phyloP scores from a whole-genome alignment of 2,113 vertebrate genomes.

The Calypte anna region DNA sequence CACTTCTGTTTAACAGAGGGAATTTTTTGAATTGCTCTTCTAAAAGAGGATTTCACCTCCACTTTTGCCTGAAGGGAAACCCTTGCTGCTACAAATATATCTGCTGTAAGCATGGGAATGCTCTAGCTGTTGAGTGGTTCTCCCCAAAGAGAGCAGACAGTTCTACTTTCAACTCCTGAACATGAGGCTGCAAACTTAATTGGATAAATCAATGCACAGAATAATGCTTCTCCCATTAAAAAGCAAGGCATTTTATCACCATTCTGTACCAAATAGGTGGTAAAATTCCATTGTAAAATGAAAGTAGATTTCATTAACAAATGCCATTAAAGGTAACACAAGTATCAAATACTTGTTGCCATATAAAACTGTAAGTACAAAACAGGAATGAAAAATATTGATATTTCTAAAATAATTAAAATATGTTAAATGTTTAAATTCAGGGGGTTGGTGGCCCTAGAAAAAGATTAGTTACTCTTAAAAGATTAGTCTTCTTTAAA shows the following conservation, averaged over 20 bases:
- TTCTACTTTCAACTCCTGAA: background rate
- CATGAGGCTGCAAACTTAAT: background rate
- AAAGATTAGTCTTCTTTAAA: background rate
- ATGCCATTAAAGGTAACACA: background rate
- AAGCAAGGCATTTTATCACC: background rate
- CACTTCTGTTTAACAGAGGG: constrained; percentile 50
- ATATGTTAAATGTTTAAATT: background rate
- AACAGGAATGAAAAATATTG: background rate
- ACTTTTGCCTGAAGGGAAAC: constrained; percentile 35
- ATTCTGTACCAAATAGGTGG: background rate
- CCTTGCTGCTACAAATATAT: background rate
- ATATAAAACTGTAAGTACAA: background rate
- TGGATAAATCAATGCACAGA: background rate
- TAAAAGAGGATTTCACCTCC: constrained; percentile 45
- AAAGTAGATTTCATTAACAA: background rate
- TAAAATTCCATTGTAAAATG: background rate
- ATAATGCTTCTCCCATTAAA: background rate
- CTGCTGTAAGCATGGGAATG: background rate
- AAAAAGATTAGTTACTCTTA: background rate
- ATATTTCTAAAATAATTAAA: background rate
- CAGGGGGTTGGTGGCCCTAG: background rate
- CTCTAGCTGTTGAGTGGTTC: background rate
- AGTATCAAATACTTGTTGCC: background rate
- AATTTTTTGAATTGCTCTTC: constrained; percentile 48
- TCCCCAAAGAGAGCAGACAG: background rate